Percentiles rank a stretch among this genome's conserved stretches.
phyloP scores from a whole-genome alignment of 2,888 invertebrate species.

The Strigamia maritima region DNA sequence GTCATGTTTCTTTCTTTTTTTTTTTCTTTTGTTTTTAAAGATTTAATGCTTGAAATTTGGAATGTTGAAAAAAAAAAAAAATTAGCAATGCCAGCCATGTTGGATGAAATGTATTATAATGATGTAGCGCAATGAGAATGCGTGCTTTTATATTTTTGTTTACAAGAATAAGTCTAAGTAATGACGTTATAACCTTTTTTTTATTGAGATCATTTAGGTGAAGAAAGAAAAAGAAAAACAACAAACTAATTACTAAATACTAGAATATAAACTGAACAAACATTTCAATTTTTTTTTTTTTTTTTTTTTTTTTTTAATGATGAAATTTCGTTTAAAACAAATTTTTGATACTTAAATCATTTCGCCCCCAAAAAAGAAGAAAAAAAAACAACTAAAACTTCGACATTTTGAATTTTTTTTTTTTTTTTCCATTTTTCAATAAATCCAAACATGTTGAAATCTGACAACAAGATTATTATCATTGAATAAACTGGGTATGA shows the following conservation, averaged over 20 bases:
- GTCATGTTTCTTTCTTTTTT: not conserved
- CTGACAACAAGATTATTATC: not conserved
- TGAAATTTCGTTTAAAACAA: not conserved
- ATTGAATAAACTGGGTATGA: not conserved
- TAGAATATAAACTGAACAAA: not conserved
- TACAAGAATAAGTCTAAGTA: not conserved
- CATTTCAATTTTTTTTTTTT: not conserved
- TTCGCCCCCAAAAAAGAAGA: not conserved
- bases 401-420: not conserved
- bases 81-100: too few species aligned
- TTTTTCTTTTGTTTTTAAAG: not conserved
- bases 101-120: too few species aligned
- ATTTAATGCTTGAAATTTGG: not conserved
- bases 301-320: not conserved
- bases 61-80: too few species aligned
- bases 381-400: not conserved
- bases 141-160: not conserved
- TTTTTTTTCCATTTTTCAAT: too few species aligned
- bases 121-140: too few species aligned
- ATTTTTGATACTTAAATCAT: not conserved
- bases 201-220: not conserved
- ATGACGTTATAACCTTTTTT: not conserved
- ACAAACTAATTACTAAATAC: not conserved
- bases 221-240: not conserved
- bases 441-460: not conserved